phyloP scores from a whole-genome alignment of 2,797 vertebrate genomes.

The Cirrhinus mrigala region DNA sequence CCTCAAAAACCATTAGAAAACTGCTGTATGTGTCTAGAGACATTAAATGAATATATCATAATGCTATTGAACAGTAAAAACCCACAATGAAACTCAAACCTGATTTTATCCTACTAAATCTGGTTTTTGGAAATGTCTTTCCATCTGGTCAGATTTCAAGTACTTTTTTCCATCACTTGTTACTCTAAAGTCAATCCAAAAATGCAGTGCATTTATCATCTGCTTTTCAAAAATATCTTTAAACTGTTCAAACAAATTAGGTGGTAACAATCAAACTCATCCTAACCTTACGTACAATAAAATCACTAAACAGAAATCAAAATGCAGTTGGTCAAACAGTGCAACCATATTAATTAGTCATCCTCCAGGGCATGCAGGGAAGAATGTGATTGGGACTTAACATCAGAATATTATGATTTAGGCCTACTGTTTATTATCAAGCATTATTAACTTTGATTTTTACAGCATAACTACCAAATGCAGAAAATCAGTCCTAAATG shows the following conservation, averaged over 20 bases:
- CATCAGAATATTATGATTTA: neutral
- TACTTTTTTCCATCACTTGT: too few species aligned
- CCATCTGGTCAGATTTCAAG: too few species aligned
- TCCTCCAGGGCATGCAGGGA: neutral
- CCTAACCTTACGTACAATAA: too few species aligned
- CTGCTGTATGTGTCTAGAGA: too few species aligned
- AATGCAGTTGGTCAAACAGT: neutral
- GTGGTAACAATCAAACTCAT: too few species aligned
- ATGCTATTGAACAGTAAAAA: too few species aligned
- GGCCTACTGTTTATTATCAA: neutral
- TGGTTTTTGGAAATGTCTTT: too few species aligned
- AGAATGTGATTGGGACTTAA: neutral
- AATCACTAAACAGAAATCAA: too few species aligned
- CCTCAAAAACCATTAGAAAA: too few species aligned
- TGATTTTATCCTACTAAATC: too few species aligned
- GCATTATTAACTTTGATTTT: neutral
- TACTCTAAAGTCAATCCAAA: neutral
- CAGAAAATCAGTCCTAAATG: neutral
- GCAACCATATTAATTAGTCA: neutral
- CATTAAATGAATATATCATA: too few species aligned
- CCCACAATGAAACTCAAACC: too few species aligned
- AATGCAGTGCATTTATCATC: neutral
- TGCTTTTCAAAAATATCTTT: neutral
- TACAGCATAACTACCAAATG: neutral
- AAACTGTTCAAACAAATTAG: neutral